A percentile compares a stretch with the other conserved stretches of the same genome.
These are phyloP conservation scores for Mallotus villosus DNA, from an alignment of 2,797 vertebrate genomes.

Conservation along the genomic window DNA sequence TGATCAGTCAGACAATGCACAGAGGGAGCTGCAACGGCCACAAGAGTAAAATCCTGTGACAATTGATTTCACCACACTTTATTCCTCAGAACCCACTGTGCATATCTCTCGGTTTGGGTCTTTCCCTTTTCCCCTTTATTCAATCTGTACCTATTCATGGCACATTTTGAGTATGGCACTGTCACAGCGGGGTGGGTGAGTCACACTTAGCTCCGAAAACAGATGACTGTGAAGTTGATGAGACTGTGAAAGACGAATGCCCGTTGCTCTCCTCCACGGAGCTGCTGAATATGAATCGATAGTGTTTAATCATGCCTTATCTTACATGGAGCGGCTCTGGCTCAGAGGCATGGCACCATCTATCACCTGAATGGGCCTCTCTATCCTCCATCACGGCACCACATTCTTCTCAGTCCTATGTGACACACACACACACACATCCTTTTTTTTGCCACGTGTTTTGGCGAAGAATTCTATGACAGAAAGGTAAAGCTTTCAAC, in stretches of 20 bases:
- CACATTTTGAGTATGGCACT: neutral
- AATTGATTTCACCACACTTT: conserved; percentile 11
- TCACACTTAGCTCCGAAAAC: neutral
- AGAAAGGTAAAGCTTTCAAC: neutral
- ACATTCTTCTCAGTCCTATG: no score
- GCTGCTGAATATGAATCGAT: conserved; percentile 1
- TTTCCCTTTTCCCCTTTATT: conserved; percentile 4
- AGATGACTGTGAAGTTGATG: conserved; percentile 2
- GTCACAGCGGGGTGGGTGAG: neutral
- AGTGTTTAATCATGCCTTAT: neutral
- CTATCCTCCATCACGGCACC: no score
- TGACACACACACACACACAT: no score
- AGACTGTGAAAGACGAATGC: neutral
- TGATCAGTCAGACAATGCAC: conserved; percentile 19
- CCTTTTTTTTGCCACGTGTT: no score
- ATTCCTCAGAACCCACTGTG: conserved; percentile 21
- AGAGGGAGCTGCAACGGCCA: neutral
- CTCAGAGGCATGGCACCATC: no score
- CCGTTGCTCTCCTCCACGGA: neutral
- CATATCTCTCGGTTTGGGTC: neutral
- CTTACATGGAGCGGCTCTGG: neutral
- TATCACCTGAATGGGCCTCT: no score
- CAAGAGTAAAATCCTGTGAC: conserved; percentile 5
- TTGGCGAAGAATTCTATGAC: neutral
- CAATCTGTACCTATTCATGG: conserved; percentile 11